phyloP scores from a whole-genome alignment of 1,140 invertebrate genomes.

The Trypoxylus dichotomus region DNA sequence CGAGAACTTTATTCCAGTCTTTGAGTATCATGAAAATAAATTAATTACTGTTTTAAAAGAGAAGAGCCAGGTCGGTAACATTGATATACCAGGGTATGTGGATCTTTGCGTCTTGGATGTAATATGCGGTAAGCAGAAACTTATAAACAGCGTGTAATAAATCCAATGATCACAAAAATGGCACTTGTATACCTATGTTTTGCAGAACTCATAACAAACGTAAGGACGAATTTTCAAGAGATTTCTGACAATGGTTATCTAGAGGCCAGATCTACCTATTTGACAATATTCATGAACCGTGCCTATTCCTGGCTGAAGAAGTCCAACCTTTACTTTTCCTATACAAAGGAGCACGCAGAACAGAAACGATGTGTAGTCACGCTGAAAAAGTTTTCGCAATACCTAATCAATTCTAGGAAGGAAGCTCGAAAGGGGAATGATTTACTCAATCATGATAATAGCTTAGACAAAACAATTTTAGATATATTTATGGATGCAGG shows the following conservation, averaged over 20 bases:
- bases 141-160: no score
- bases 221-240: conserved; percentile 36
- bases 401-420: conserved; percentile 32
- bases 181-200: neutral
- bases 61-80: conserved; percentile 51
- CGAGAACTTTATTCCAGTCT: conserved; percentile 73
- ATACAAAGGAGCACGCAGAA: conserved; percentile 29
- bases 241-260: conserved; percentile 35
- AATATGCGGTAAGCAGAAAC: conserved; percentile 68
- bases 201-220: conserved; percentile 39
- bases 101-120: conserved; percentile 75
- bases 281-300: conserved; percentile 36
- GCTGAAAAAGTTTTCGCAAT: conserved; percentile 33
- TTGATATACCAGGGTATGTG: conserved; percentile 68
- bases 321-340: conserved; percentile 33
- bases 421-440: neutral
- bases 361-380: conserved; percentile 34
- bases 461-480: conserved; percentile 31
- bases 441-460: neutral
- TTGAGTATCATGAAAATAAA: conserved; percentile 71
- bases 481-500: conserved; percentile 36
- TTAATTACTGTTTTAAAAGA: conserved; percentile 58
- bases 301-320: conserved; percentile 36
- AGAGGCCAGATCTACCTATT: conserved; percentile 33
- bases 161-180: neutral